phyloP scores from a whole-genome alignment of 92 coral and sea anemone genomes.

The Paragorgia papillata region DNA sequence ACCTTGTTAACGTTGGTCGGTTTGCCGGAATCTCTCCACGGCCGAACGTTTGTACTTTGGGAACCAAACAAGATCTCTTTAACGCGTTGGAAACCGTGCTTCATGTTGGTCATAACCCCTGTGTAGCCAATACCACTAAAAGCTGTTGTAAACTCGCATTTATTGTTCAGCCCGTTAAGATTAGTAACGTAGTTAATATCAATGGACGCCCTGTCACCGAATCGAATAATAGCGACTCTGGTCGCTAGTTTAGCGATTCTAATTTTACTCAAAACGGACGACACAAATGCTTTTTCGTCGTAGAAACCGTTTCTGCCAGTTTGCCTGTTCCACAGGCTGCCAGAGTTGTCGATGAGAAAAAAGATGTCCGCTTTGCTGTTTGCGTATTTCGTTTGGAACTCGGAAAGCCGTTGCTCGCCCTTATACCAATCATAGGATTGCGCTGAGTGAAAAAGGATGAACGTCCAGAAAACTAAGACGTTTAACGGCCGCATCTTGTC shows the following conservation, averaged over 20 bases:
- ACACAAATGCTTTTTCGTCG: slow-evolving; percentile 91
- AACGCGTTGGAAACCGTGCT: slow-evolving; percentile 74
- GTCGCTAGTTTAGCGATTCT: slow-evolving; percentile 76
- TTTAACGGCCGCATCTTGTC: background rate
- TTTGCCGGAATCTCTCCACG: slow-evolving; percentile 36
- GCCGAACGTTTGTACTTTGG: slow-evolving; percentile 70
- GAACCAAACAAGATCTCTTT: slow-evolving; percentile 71
- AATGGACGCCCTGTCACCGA: slow-evolving; percentile 72
- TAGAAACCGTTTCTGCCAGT: slow-evolving; percentile 69
- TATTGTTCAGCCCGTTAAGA: slow-evolving; percentile 66
- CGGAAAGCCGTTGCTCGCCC: background rate
- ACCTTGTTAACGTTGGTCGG: slow-evolving; percentile 69
- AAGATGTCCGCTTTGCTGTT: slow-evolving; percentile 69
- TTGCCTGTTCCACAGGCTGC: slow-evolving; percentile 68
- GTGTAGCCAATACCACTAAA: slow-evolving; percentile 67
- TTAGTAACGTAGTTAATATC: slow-evolving; percentile 83
- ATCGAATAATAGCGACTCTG: slow-evolving; percentile 84
- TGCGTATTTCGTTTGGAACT: slow-evolving; percentile 15
- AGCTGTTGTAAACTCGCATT: slow-evolving; percentile 79
- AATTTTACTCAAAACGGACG: slow-evolving; percentile 68
- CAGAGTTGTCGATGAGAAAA: slow-evolving; percentile 88
- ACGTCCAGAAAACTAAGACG: background rate
- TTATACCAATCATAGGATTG: background rate
- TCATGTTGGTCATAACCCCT: slow-evolving; percentile 86
- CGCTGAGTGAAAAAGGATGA: background rate